phyloP scores from a whole-genome alignment of 1,140 invertebrate genomes.

The Batillaria attramentaria region DNA sequence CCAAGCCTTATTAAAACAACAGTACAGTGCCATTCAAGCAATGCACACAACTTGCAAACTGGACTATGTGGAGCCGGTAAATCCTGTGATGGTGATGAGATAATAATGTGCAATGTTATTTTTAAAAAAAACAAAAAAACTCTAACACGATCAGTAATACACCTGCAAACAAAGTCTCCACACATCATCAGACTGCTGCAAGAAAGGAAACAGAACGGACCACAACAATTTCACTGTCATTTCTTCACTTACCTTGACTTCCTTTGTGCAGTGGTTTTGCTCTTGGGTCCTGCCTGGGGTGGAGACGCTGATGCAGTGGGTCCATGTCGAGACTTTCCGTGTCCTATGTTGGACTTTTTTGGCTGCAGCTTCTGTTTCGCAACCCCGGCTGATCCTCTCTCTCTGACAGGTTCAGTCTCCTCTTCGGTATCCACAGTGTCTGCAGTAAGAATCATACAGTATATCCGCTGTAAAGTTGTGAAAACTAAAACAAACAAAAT shows the following conservation, averaged over 20 bases:
- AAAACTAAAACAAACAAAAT: too few species aligned
- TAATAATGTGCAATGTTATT: neutral
- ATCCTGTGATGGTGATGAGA: too few species aligned
- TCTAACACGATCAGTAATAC: too few species aligned
- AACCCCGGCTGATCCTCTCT: conserved; percentile 5
- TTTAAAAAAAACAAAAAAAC: neutral
- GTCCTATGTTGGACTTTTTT: conserved; percentile 20
- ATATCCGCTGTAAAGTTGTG: too few species aligned
- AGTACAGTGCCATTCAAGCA: too few species aligned
- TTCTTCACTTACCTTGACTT: conserved; percentile 15
- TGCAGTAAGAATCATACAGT: too few species aligned
- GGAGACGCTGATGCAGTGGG: neutral
- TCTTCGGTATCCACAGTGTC: conserved; percentile 24
- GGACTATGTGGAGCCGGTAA: too few species aligned
- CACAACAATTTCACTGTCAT: too few species aligned
- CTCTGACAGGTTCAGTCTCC: conserved; percentile 23
- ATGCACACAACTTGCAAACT: too few species aligned
- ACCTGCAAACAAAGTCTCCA: too few species aligned
- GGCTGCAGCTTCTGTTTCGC: neutral
- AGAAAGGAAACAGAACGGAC: neutral
- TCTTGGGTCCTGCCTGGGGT: conserved; percentile 3
- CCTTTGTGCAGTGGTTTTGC: neutral
- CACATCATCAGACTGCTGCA: neutral
- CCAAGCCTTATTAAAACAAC: too few species aligned
- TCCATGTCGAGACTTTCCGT: neutral